These are phyloP conservation scores for Salvelinus namaycush DNA, from an alignment of 2,113 vertebrate genomes.

Conservation along the genomic window DNA sequence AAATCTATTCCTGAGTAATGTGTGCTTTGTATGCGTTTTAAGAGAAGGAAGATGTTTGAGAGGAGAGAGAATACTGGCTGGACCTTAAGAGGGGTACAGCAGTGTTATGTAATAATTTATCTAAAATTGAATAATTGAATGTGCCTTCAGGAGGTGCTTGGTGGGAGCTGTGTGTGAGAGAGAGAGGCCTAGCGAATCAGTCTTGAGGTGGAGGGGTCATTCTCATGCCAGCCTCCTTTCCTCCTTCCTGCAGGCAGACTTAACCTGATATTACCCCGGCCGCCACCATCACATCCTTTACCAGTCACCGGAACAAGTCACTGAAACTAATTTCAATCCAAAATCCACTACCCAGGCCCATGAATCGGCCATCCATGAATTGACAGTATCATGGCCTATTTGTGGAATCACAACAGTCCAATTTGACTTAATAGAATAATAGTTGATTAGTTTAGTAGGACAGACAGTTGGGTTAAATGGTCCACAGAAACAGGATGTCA, in stretches of 20 bases:
- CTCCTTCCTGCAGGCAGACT: slow-evolving; percentile 32
- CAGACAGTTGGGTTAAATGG: no score
- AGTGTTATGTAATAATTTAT: slow-evolving; percentile 69
- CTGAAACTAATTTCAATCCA: slow-evolving; percentile 36
- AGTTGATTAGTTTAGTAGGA: no score
- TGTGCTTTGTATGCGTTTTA: slow-evolving; percentile 18
- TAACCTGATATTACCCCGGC: slow-evolving; percentile 46
- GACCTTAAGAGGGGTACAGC: slow-evolving; percentile 35
- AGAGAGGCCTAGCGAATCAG: slow-evolving; percentile 43
- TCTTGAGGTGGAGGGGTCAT: slow-evolving; percentile 46
- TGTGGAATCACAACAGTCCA: background rate
- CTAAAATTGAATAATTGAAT: slow-evolving; percentile 69
- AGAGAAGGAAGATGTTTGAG: slow-evolving; percentile 42
- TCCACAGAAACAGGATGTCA: no score
- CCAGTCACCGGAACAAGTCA: slow-evolving; percentile 29
- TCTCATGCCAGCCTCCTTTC: slow-evolving; percentile 11
- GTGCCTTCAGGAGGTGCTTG: slow-evolving; percentile 46
- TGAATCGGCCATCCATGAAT: slow-evolving; percentile 7
- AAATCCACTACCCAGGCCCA: slow-evolving; percentile 17
- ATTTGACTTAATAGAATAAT: no score
- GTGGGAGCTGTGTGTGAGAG: slow-evolving; percentile 19
- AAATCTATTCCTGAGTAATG: slow-evolving; percentile 33
- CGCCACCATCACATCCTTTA: slow-evolving; percentile 40
- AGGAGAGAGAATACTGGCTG: background rate
- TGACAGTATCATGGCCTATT: slow-evolving; percentile 3